Base-by-base conservation (phyloP, 2,113 vertebrate species). In the Clarias magur region DNA sequence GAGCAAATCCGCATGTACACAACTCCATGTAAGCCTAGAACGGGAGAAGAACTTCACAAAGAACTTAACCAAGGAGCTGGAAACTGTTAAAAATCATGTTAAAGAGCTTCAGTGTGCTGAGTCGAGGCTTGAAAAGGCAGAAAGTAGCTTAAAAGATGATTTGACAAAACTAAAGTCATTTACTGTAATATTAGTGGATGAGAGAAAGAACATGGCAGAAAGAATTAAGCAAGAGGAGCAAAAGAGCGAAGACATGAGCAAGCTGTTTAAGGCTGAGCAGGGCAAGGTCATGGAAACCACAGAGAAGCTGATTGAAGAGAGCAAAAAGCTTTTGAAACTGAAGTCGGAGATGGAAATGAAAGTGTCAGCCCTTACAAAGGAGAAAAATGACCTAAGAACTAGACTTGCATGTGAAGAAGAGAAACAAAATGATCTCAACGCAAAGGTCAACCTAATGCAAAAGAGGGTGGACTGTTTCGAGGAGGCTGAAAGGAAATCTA, bases 231-330 rank as follows among this genome's bases (percentile, higher is more conserved):
- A 96, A 82, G 97, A 98, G 84, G 97, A 98, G 85, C 94, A 96
- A 90, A 98, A 97, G 90, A 95, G 96, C 15, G 94, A 97, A 0
- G 95, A 96, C 54, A 86, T 97, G 78, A 97, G 95, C 85, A 95
- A 92, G 89, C 96, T 95, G 92, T 95, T 97, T 78, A 97, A 97
- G 92, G 93, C 95, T 4, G 98, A 99, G 91, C 97, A 99, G 90
- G 93, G 95, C 9, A 99, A 99, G 89, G 97, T 99, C 30, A 99
- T 95, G 91, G 96, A 99, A 75, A 97, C 99, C 25, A 99, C 98
- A 0, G 98, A 99, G 92, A 99, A 97, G 89, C 91, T 99, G 88
- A 99, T 99, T 0, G 97, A 99, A 83, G 98, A 99, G 93, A 99
- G 98, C 91, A 99, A 98, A 89, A 98, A 96, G 88, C 95, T 98